These are phyloP conservation scores for Drosophila mercatorum DNA, from an alignment of 2,888 invertebrate species.

Conservation along the genomic window DNA sequence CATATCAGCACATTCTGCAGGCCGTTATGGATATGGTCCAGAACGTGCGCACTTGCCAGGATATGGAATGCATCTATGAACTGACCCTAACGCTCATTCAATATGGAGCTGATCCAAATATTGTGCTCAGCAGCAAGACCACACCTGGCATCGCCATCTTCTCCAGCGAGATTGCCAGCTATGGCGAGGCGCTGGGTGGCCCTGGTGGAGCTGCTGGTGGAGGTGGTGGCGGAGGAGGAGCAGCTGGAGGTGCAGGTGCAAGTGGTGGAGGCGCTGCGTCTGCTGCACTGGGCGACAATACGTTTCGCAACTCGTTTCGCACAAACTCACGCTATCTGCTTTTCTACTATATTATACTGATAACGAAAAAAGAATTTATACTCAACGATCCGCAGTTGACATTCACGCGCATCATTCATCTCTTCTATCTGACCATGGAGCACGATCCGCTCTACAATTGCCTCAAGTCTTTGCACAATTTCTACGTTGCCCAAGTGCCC, in stretches of 20 bases:
- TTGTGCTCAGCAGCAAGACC: slow-evolving; percentile 86
- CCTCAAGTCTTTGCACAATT: slow-evolving; percentile 88
- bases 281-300: slow-evolving; percentile 70
- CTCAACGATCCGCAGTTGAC: slow-evolving; percentile 87
- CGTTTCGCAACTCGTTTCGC: slow-evolving; percentile 85
- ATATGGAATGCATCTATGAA: slow-evolving; percentile 89
- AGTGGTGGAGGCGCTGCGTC: slow-evolving; percentile 42
- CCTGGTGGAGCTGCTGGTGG: slow-evolving; percentile 45
- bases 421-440: slow-evolving; percentile 89
- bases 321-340: slow-evolving; percentile 86
- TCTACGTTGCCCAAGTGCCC: slow-evolving; percentile 87
- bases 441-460: slow-evolving; percentile 89
- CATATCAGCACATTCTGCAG: slow-evolving; percentile 89
- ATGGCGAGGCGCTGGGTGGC: slow-evolving; percentile 79
- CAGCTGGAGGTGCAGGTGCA: slow-evolving; percentile 37
- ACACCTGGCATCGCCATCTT: slow-evolving; percentile 84
- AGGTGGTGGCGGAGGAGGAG: slow-evolving; percentile 37
- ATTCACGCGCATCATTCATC: slow-evolving; percentile 88
- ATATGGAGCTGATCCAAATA: slow-evolving; percentile 90
- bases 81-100: slow-evolving; percentile 89
- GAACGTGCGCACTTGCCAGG: slow-evolving; percentile 88
- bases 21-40: slow-evolving; percentile 89
- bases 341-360: slow-evolving; percentile 89
- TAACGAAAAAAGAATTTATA: slow-evolving; percentile 88
- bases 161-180: slow-evolving; percentile 84